These are phyloP conservation scores for Rhagonycha lutea DNA, from an alignment of 2,888 invertebrate species.

Conservation along the genomic window DNA sequence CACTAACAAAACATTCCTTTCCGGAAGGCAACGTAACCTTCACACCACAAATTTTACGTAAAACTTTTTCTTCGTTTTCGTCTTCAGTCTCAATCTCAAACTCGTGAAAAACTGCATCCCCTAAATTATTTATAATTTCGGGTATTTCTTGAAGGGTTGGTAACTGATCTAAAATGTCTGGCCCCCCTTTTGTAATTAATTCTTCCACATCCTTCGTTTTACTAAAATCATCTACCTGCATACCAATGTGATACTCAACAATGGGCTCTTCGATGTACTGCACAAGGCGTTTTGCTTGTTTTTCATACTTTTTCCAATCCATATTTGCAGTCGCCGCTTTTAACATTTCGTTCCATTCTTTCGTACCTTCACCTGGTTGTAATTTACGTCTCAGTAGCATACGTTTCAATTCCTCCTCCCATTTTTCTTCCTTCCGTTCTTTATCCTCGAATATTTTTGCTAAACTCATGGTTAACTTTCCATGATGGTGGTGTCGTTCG, in stretches of 20 bases:
- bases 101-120: constrained; percentile 62
- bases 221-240: constrained; percentile 62
- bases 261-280: constrained; percentile 49
- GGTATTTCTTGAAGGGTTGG: constrained; percentile 68
- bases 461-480: constrained; percentile 67
- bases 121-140: constrained; percentile 65
- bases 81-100: constrained; percentile 52
- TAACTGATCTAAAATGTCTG: constrained; percentile 61
- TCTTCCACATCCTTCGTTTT: constrained; percentile 65
- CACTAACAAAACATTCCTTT: constrained; percentile 72
- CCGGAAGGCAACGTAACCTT: constrained; percentile 63
- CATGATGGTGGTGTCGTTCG: constrained; percentile 53
- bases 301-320: constrained; percentile 69
- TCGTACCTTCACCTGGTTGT: constrained; percentile 51
- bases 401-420: constrained; percentile 56
- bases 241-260: constrained; percentile 48
- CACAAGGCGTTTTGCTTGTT: constrained; percentile 60
- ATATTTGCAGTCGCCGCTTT: constrained; percentile 67
- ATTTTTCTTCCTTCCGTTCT: constrained; percentile 70
- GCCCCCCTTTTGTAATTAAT: constrained; percentile 59
- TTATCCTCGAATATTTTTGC: constrained; percentile 79
- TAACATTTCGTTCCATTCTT: constrained; percentile 64
- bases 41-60: constrained; percentile 46
- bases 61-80: constrained; percentile 19
- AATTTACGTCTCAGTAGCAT: constrained; percentile 49